Base-by-base conservation (phyloP, 2,888 invertebrate species). In the Drosophila ezoana region DNA sequence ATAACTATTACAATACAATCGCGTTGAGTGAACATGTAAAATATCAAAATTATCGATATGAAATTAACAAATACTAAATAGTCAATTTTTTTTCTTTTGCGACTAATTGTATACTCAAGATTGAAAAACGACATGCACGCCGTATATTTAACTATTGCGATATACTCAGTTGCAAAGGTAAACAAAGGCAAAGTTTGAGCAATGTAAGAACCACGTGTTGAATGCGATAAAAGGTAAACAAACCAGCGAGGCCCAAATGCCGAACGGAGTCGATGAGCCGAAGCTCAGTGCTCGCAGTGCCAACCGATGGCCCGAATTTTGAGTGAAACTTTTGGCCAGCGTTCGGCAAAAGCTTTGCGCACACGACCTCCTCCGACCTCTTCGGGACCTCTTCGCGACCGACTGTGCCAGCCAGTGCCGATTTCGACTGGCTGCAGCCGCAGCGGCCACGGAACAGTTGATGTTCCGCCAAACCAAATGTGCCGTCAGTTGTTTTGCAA, bases 401-500 rank as follows among this genome's bases (percentile, higher is more conserved):
- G 52, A n/a, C 23, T 23, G 20, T 37, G 20, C 37, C 51, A 61
- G 45, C 52, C 76, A 64, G 71, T 70, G 63, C 61, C 63, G 47
- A 62, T 60, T 69, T 57, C 68, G 59, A 80, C 72, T 75, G 75
- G 75, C 63, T 79, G 72, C 59, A 38, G 65, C 64, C 59, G 38
- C 60, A 48, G 64, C 59, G 61, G 66, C 59, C 77, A 65, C 72
- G 72, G 73, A 76, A 75, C 74, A 81, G 73, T 78, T 82, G 75
- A 81, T 76, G 79, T 75, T 82, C 66, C 70, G 76, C 67, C 76
- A 75, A 62, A 81, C 53, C 62, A 41, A 77, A 64, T 59, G 68
- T 72, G 80, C 73, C 73, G 63, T 90, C 86, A 90, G 91, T 90
- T 87, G 81, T 83, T 82, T 74, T 83, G 72, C 78, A 81, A 81